These are phyloP conservation scores for Lethenteron camtschaticum DNA, from an alignment of 2,113 vertebrate genomes.

Conservation along the genomic window DNA sequence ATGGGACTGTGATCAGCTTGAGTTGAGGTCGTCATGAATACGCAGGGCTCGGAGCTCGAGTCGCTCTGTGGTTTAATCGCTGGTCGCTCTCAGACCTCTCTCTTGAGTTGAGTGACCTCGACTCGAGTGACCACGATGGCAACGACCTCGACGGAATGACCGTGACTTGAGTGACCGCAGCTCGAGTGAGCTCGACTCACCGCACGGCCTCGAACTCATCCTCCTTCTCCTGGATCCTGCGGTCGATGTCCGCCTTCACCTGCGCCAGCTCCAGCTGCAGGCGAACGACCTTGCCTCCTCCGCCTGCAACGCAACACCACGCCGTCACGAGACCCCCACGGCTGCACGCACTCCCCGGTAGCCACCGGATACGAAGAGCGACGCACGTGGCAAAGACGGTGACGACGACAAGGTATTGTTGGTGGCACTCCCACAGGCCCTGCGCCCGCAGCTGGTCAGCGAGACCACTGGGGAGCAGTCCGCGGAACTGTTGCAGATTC, in stretches of 20 bases:
- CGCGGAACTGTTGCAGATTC: too few species aligned
- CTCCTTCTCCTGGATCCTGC: slow-evolving; percentile 26
- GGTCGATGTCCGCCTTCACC: slow-evolving; percentile 25
- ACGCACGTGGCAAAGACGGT: too few species aligned
- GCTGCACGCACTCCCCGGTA: too few species aligned
- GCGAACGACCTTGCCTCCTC: slow-evolving; percentile 24
- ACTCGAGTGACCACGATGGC: too few species aligned
- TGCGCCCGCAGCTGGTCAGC: background rate
- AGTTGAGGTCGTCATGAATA: background rate
- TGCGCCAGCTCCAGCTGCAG: slow-evolving; percentile 27
- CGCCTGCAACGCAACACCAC: slow-evolving; percentile 13
- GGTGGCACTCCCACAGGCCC: background rate
- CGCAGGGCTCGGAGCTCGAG: too few species aligned
- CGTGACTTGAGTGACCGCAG: too few species aligned
- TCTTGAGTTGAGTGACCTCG: too few species aligned
- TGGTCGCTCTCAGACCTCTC: too few species aligned
- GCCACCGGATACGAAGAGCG: slow-evolving; percentile 3
- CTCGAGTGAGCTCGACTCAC: slow-evolving; percentile 8
- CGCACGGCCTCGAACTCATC: slow-evolving; percentile 29
- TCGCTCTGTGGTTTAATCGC: too few species aligned
- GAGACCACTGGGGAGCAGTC: background rate
- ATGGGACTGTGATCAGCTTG: background rate
- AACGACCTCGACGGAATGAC: too few species aligned
- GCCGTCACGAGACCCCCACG: too few species aligned
- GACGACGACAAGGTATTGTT: background rate